phyloP scores from a whole-genome alignment of 2,797 vertebrate genomes.

The Squalus acanthias region DNA sequence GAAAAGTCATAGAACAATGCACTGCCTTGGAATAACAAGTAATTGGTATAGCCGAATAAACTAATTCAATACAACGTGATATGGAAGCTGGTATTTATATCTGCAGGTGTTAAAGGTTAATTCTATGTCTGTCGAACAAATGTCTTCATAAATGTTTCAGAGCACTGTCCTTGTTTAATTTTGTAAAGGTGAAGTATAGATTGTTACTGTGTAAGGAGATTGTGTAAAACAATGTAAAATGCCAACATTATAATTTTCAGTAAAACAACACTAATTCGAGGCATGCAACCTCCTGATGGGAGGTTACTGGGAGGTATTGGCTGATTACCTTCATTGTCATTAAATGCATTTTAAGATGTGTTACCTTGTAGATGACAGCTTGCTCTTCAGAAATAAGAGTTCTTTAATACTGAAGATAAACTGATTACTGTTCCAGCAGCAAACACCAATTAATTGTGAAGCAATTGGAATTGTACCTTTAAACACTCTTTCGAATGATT shows the following conservation, averaged over 20 bases:
- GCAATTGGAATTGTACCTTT: neutral
- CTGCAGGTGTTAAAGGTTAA: constrained; percentile 7
- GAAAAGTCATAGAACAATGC: neutral
- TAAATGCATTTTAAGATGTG: neutral
- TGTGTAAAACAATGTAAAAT: neutral
- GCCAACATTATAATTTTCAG: neutral
- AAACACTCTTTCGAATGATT: neutral
- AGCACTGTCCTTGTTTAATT: neutral
- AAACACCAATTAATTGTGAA: neutral
- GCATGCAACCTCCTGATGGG: neutral
- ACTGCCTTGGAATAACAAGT: neutral
- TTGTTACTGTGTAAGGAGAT: neutral
- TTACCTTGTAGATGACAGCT: neutral
- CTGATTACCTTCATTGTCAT: neutral
- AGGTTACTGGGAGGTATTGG: neutral
- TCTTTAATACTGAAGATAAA: neutral
- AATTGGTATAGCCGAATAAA: neutral
- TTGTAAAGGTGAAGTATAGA: neutral
- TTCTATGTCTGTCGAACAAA: neutral
- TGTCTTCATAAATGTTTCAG: neutral
- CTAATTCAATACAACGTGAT: neutral
- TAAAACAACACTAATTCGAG: neutral
- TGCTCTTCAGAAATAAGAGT: neutral
- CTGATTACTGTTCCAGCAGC: neutral
- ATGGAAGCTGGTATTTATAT: neutral